A percentile compares a stretch with the other conserved stretches of the same genome.
phyloP scores from a whole-genome alignment of 1,140 invertebrate species.

The Hylaeus anthracinus region DNA sequence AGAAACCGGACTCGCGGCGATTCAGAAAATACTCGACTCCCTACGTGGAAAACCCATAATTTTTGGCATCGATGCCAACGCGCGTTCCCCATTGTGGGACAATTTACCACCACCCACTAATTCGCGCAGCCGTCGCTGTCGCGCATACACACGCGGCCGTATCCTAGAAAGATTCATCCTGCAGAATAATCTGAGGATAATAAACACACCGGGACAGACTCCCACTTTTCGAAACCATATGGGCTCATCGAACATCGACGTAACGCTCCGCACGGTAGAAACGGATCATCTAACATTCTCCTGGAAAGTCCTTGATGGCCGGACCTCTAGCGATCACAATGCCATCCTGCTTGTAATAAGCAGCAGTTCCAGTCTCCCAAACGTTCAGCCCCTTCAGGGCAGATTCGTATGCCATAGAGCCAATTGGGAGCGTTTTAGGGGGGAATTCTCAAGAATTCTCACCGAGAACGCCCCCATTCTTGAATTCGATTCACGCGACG shows the following conservation, averaged over 20 bases:
- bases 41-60: slow-evolving; percentile 29
- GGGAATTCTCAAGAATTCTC: background rate
- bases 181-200: background rate
- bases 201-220: slow-evolving; percentile 11
- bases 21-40: background rate
- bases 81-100: slow-evolving; percentile 4
- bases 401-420: slow-evolving; percentile 34
- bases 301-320: background rate
- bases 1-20: background rate
- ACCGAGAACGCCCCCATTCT: background rate
- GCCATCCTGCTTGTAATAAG: background rate
- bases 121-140: too few relatives aligned
- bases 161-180: slow-evolving; percentile 34
- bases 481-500: background rate
- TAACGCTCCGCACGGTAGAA: slow-evolving; percentile 6
- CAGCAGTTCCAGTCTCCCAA: background rate
- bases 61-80: slow-evolving; percentile 27
- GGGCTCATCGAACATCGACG: slow-evolving; percentile 39
- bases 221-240: background rate
- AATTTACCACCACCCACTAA: background rate
- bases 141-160: slow-evolving; percentile 38
- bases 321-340: slow-evolving; percentile 45
- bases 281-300: background rate
- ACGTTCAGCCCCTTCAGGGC: fast-evolving
- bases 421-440: slow-evolving; percentile 41